A percentile compares a stretch with the other conserved stretches of the same genome.
Evolutionary conservation across 2,888 invertebrate genomes (phyloP).

Genomic region (Hirtodrosophila histrioides): DNA sequence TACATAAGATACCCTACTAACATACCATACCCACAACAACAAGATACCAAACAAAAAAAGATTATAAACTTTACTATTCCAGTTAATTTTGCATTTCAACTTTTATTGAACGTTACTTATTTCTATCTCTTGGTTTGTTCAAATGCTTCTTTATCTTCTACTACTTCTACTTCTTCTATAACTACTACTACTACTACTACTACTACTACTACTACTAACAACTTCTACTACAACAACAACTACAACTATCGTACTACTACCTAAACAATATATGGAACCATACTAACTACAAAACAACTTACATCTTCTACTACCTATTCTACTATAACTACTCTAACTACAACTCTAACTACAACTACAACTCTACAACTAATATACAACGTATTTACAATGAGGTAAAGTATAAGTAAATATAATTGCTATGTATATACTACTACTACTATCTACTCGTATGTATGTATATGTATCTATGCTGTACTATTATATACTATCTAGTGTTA

Average conservation of each 20-base stretch:
- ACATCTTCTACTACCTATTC: conserved; percentile 81
- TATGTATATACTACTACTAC: conserved; percentile 33
- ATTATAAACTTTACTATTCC: conserved; percentile 10
- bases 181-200: conserved; percentile 62
- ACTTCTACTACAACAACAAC: conserved; percentile 58
- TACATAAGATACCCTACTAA: too few species aligned
- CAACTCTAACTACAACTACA: conserved; percentile 70
- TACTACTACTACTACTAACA: conserved; percentile 32
- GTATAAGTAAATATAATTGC: conserved; percentile 75
- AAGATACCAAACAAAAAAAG: conserved; percentile 2
- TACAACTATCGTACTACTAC: conserved; percentile 54
- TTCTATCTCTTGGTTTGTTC: conserved; percentile 60
- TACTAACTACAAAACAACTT: conserved; percentile 81
- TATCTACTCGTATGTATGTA: conserved; percentile 12
- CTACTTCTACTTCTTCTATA: conserved; percentile 67
- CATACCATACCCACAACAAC: background rate
- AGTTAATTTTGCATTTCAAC: conserved; percentile 35
- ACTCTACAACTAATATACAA: conserved; percentile 72
- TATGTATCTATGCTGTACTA: background rate
- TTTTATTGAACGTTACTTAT: conserved; percentile 50
- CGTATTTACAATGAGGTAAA: conserved; percentile 84
- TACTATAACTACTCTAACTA: conserved; percentile 73
- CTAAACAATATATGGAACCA: conserved; percentile 76
- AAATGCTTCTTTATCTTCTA: conserved; percentile 75
- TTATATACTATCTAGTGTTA: too few species aligned